phyloP scores from a whole-genome alignment of 2,113 vertebrate species.

The Neotoma lepida region DNA sequence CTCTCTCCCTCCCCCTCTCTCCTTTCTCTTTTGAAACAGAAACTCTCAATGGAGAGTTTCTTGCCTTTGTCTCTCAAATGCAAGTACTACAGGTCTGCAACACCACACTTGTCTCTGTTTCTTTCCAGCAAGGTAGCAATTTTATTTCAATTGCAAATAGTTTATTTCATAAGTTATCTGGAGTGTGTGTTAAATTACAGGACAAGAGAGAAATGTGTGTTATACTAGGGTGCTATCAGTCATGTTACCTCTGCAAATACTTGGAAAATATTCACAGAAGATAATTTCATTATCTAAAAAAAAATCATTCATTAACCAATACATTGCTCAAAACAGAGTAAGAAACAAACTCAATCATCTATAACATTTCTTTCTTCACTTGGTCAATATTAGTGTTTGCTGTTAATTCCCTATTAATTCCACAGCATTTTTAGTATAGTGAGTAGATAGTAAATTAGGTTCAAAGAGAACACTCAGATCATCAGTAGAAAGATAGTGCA shows the following conservation, averaged over 20 bases:
- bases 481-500: not conserved
- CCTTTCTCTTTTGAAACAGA: not conserved
- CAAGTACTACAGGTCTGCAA: not conserved
- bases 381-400: not conserved
- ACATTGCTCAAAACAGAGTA: not conserved
- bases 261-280: not conserved
- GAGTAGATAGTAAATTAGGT: not conserved
- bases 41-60: not conserved
- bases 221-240: not conserved
- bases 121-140: not conserved
- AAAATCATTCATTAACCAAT: not conserved
- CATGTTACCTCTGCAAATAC: not conserved
- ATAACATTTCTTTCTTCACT: not conserved
- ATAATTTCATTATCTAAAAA: not conserved
- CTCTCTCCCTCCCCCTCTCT: not conserved
- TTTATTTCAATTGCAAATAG: not conserved
- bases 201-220: not conserved
- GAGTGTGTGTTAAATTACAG: not conserved
- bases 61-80: not conserved
- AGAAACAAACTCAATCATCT: not conserved
- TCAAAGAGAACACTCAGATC: not conserved
- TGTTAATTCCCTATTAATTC: not conserved
- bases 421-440: not conserved
- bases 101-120: not conserved
- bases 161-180: not conserved